A percentile compares a stretch with the other conserved stretches of the same genome.
These are phyloP conservation scores for Formica selysi DNA, from an alignment of 1,140 invertebrate genomes.

Conservation along the genomic window DNA sequence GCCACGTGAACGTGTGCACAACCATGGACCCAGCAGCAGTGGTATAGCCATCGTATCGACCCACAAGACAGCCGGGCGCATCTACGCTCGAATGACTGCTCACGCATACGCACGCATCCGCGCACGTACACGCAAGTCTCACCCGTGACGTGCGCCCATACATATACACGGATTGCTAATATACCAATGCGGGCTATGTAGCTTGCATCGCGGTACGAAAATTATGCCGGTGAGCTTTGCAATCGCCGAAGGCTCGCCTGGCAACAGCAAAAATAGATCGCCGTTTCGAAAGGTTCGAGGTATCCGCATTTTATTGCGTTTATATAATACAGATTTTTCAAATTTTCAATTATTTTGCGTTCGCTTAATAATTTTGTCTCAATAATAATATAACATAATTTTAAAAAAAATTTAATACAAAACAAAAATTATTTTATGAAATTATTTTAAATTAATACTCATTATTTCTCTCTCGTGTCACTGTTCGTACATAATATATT, in stretches of 20 bases:
- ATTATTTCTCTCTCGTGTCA: background rate
- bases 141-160: conserved; percentile 23
- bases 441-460: too few species aligned
- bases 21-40: conserved; percentile 48
- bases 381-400: background rate
- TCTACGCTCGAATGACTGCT: conserved; percentile 42
- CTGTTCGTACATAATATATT: too few species aligned
- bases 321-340: background rate
- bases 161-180: conserved; percentile 9
- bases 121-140: conserved; percentile 5
- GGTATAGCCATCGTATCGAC: conserved; percentile 77
- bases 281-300: background rate
- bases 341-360: too few species aligned
- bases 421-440: background rate
- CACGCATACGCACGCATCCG: background rate
- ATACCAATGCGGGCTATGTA: conserved; percentile 24
- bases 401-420: background rate
- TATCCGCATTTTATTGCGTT: too few species aligned
- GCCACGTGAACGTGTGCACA: conserved; percentile 51
- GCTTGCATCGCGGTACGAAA: conserved; percentile 22
- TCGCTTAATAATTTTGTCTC: background rate
- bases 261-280: conserved; percentile 38
- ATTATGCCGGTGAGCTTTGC: conserved; percentile 34
- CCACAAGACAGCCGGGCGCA: conserved; percentile 67
- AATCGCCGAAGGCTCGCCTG: conserved; percentile 11